These are phyloP conservation scores for Aurelia aurita DNA, from an alignment of 30 jellyfish, hydroid and myxozoan species.

Conservation along the genomic window DNA sequence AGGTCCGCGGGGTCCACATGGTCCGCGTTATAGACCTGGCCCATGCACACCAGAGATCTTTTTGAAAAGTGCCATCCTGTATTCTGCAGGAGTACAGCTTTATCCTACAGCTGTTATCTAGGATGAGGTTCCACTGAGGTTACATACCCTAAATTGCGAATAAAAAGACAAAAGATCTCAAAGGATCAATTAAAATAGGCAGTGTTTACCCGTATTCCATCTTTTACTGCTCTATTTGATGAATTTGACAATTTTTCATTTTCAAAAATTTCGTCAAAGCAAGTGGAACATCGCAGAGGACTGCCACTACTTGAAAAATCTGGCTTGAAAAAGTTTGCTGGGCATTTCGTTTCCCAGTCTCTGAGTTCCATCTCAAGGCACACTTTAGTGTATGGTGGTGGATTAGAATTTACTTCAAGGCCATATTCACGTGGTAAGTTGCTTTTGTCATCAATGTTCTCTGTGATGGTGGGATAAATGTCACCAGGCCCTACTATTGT, in stretches of 20 bases:
- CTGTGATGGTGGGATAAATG: not conserved
- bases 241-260: slow-evolving; percentile 44
- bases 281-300: slow-evolving; percentile 75
- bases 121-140: too few relatives aligned
- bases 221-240: slow-evolving; percentile 68
- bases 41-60: too few relatives aligned
- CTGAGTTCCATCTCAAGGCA: slow-evolving; percentile 55
- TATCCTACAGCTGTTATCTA: too few relatives aligned
- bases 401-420: slow-evolving; percentile 33
- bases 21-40: too few relatives aligned
- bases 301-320: slow-evolving; percentile 19
- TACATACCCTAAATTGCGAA: too few relatives aligned
- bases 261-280: slow-evolving; percentile 80
- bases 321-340: slow-evolving; percentile 48
- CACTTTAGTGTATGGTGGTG: slow-evolving; percentile 80
- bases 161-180: too few relatives aligned
- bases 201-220: slow-evolving; percentile 66
- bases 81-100: too few relatives aligned
- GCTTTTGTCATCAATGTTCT: not conserved
- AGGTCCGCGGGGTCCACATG: too few relatives aligned
- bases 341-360: slow-evolving; percentile 82
- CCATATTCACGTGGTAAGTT: not conserved
- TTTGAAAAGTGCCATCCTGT: too few relatives aligned
- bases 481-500: slow-evolving; percentile 1
- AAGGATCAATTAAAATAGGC: too few relatives aligned